Evolutionary conservation across 2,797 vertebrate species (phyloP).

Genomic region (Naso thynnoides): DNA sequence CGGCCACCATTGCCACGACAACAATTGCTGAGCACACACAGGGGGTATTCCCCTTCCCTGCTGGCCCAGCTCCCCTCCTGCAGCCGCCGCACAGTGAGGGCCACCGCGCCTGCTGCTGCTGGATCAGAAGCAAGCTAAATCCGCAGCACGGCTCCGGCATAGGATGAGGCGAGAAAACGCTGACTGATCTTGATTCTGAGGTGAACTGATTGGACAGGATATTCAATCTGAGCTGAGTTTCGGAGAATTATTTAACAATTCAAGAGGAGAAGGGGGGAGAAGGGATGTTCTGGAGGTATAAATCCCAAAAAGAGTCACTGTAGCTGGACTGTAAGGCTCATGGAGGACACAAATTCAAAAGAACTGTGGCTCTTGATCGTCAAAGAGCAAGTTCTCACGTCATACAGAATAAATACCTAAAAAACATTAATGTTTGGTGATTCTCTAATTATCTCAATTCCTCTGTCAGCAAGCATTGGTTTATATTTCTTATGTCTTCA

Average conservation of each 20-base stretch:
- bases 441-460: not conserved
- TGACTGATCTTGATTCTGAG: slow-evolving; percentile 73
- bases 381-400: not conserved
- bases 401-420: not conserved
- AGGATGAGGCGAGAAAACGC: slow-evolving; percentile 69
- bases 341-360: slow-evolving; percentile 2
- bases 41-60: slow-evolving; percentile 64
- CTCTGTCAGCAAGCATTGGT: not conserved
- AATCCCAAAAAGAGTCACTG: slow-evolving; percentile 36
- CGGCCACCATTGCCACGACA: slow-evolving; percentile 80
- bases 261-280: slow-evolving; percentile 41
- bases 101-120: slow-evolving; percentile 68
- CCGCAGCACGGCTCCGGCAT: slow-evolving; percentile 72
- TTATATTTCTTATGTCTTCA: not conserved
- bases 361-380: not conserved
- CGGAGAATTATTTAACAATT: slow-evolving; percentile 53
- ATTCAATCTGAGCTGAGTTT: slow-evolving; percentile 60
- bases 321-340: slow-evolving; percentile 28
- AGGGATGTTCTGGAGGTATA: slow-evolving; percentile 29
- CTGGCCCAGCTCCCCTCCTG: slow-evolving; percentile 69
- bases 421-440: not conserved
- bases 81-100: slow-evolving; percentile 68
- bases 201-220: slow-evolving; percentile 71
- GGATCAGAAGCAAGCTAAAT: slow-evolving; percentile 77
- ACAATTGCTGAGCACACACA: slow-evolving; percentile 72